These are phyloP conservation scores for Zaprionus vittiger DNA, from an alignment of 1,140 invertebrate species.

Conservation along the genomic window DNA sequence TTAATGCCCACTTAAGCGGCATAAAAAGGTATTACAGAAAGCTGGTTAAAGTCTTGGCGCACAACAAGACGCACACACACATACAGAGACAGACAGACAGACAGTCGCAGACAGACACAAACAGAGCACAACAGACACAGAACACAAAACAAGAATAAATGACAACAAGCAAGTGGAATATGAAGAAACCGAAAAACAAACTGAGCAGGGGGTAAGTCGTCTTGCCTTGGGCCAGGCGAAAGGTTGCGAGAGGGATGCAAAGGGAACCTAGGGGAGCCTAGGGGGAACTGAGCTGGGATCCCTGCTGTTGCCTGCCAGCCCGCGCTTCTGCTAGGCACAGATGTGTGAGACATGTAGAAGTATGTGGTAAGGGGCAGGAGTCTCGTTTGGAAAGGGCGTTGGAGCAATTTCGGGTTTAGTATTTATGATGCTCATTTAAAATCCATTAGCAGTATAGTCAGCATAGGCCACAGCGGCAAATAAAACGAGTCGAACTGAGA, in stretches of 20 bases:
- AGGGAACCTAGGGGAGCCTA: background rate
- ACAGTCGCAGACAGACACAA: slow-evolving; percentile 16
- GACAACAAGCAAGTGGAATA: slow-evolving; percentile 65
- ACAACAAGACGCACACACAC: slow-evolving; percentile 15
- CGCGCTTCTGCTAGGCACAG: background rate
- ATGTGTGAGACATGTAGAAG: background rate
- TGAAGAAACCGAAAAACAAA: slow-evolving; percentile 33
- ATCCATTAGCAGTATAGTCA: slow-evolving; percentile 80
- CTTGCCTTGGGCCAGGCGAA: slow-evolving; percentile 2
- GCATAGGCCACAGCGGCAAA: slow-evolving; percentile 54
- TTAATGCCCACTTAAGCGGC: slow-evolving; percentile 36
- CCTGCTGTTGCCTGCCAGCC: background rate
- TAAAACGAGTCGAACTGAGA: slow-evolving; percentile 29
- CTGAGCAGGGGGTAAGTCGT: slow-evolving; percentile 14
- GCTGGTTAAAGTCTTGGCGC: slow-evolving; percentile 27
- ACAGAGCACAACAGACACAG: slow-evolving; percentile 50
- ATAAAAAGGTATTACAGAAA: slow-evolving; percentile 37
- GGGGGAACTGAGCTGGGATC: background rate
- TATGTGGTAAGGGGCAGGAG: background rate
- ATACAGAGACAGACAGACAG: background rate
- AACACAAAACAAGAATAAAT: slow-evolving; percentile 71
- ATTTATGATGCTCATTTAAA: slow-evolving; percentile 84
- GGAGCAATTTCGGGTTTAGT: slow-evolving; percentile 64
- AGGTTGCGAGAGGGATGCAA: background rate
- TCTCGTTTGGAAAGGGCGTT: slow-evolving; percentile 7